Evolutionary conservation across 1,140 invertebrate species (phyloP).

Genomic region (Neodiprion fabricii): DNA sequence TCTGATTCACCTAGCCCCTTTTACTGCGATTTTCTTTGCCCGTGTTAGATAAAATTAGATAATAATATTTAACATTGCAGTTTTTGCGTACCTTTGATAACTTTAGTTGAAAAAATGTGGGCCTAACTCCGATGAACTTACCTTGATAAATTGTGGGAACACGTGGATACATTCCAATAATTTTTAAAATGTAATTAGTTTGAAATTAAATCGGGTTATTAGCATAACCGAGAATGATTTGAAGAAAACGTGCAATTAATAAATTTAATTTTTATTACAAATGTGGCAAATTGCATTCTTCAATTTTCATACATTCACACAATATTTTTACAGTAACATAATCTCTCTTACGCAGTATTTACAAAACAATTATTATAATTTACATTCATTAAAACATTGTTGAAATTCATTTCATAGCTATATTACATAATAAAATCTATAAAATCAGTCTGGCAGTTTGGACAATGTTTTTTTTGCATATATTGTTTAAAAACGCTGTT

Average conservation of each 20-base stretch:
- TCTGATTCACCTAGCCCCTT: no score
- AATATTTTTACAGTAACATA: constrained; percentile 42
- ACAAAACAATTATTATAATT: constrained; percentile 34
- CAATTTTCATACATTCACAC: constrained; percentile 26
- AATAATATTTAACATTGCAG: no score
- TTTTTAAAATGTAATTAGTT: no score
- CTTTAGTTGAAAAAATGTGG: no score
- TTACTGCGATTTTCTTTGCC: no score
- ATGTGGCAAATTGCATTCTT: constrained; percentile 26
- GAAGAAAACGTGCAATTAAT: constrained; percentile 11
- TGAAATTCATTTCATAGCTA: constrained; percentile 33
- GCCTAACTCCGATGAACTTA: no score
- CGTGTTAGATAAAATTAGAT: no score
- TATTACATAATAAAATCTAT: constrained; percentile 26
- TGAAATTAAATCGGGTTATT: no score
- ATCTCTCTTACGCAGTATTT: constrained; percentile 39
- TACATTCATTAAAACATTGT: constrained; percentile 15
- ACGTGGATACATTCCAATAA: no score
- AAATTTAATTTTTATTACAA: constrained; percentile 45
- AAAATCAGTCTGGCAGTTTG: constrained; percentile 47
- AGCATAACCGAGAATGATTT: neutral
- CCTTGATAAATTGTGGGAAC: no score
- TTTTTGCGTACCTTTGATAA: neutral
- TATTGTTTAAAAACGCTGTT: constrained; percentile 13
- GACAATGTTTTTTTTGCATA: constrained; percentile 2